Evolutionary conservation across 2,113 vertebrate genomes (phyloP).

Genomic region (Illadopsis cleaveri): DNA sequence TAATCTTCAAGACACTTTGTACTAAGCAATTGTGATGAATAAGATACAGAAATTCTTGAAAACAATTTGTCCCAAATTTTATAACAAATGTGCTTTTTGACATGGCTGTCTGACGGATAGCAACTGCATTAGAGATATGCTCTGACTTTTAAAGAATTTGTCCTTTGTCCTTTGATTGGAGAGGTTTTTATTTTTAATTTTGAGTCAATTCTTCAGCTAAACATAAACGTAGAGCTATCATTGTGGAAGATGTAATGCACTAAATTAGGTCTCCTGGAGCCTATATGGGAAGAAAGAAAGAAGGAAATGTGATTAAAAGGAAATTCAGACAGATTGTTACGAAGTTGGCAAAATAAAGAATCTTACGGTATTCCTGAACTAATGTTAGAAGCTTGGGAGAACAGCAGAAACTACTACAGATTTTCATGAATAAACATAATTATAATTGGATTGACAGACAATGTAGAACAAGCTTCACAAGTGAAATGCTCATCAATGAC

Average conservation of each 20-base stretch:
- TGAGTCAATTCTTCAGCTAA: slow-evolving; percentile 9
- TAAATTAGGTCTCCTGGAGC: slow-evolving; percentile 9
- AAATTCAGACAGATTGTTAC: slow-evolving; percentile 36
- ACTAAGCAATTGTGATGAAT: not conserved
- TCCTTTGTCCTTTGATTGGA: not conserved
- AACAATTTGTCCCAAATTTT: not conserved
- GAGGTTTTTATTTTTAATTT: slow-evolving; percentile 1
- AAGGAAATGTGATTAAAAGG: slow-evolving; percentile 22
- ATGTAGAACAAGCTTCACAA: not conserved
- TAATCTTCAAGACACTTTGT: not conserved
- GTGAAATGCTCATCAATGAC: not conserved
- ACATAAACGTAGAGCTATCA: not conserved
- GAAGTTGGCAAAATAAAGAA: slow-evolving; percentile 50
- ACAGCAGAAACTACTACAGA: slow-evolving; percentile 40
- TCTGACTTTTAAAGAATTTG: not conserved
- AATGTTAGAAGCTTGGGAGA: slow-evolving; percentile 44
- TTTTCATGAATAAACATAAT: slow-evolving; percentile 65
- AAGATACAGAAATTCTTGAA: slow-evolving; percentile 3
- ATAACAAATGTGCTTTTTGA: not conserved
- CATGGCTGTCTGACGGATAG: not conserved
- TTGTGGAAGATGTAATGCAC: not conserved
- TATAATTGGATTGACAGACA: slow-evolving; percentile 25
- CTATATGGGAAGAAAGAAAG: slow-evolving; percentile 12
- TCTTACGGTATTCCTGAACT: slow-evolving; percentile 32
- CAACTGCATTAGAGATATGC: not conserved